Conservation (phyloP, 2,113 vertebrate genomes). For the Chelonoidis abingdonii region DNA sequence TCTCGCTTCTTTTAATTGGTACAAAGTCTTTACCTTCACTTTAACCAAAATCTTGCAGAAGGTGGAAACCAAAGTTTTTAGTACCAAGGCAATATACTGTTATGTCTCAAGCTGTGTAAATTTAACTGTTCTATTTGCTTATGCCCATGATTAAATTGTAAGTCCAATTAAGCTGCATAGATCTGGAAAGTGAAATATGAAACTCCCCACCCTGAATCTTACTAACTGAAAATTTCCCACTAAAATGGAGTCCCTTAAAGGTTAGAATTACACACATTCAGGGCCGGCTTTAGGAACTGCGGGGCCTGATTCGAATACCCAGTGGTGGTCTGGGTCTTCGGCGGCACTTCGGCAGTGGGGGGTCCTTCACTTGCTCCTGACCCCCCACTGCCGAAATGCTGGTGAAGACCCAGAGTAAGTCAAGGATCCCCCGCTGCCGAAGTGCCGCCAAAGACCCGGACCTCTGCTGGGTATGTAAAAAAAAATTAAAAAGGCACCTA, state of each 20-base stretch:
- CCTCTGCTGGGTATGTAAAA: no score
- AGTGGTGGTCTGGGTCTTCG: no score
- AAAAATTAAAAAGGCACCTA: no score
- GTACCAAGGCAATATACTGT: neutral
- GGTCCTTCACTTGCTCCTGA: no score
- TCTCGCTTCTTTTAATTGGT: slow-evolving; percentile 5
- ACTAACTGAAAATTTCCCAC: slow-evolving; percentile 12
- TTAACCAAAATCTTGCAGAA: slow-evolving; percentile 21
- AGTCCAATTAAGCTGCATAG: neutral
- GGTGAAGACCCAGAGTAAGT: no score
- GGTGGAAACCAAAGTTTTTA: neutral
- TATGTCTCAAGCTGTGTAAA: neutral
- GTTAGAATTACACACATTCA: slow-evolving; percentile 35
- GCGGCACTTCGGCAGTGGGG: no score
- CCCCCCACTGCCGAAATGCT: no score
- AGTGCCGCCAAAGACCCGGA: no score
- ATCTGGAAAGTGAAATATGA: slow-evolving; percentile 21
- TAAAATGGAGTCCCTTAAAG: neutral
- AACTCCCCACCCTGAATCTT: neutral
- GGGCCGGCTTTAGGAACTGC: no score
- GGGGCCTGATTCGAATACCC: no score
- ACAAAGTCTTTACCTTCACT: neutral
- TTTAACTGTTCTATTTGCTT: slow-evolving; percentile 29
- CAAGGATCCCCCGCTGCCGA: no score
- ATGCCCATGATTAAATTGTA: neutral